A percentile compares a stretch with the other conserved stretches of the same genome.
These are phyloP conservation scores for Gymnoscopelus braueri DNA, from an alignment of 2,797 vertebrate species.

Conservation along the genomic window DNA sequence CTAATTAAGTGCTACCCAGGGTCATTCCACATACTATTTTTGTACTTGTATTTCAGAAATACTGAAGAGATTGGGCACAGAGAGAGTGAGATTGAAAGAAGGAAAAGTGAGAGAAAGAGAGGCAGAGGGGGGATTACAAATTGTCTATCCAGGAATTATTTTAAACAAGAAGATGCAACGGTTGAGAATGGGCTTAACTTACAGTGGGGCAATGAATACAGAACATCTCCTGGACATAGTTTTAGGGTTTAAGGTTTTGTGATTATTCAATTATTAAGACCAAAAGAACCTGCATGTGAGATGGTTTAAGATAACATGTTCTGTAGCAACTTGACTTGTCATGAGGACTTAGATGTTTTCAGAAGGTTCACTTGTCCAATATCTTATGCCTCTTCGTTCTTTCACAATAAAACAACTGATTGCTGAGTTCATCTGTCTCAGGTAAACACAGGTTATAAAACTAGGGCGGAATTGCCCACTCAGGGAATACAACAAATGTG, in stretches of 20 bases:
- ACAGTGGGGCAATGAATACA: neutral
- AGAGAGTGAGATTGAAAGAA: neutral
- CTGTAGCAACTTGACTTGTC: neutral
- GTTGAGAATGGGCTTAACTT: conserved; percentile 3
- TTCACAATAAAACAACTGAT: no score
- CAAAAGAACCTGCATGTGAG: neutral
- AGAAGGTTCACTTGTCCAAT: no score
- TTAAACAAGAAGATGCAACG: conserved; percentile 14
- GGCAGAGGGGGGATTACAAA: neutral
- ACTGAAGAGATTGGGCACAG: neutral
- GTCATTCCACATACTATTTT: no score
- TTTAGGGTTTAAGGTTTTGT: neutral
- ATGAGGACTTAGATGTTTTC: no score
- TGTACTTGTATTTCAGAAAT: no score
- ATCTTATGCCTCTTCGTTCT: no score
- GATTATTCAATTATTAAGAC: neutral
- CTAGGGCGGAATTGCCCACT: conserved; percentile 30
- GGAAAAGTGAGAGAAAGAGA: neutral
- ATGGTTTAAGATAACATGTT: neutral
- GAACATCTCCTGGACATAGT: neutral
- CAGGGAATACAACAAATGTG: conserved; percentile 42
- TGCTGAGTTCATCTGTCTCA: neutral
- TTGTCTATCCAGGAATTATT: conserved; percentile 31
- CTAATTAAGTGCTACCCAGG: no score
- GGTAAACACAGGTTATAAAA: conserved; percentile 38